These are phyloP conservation scores for Aythya baeri DNA, from an alignment of 2,113 vertebrate species.

Conservation along the genomic window DNA sequence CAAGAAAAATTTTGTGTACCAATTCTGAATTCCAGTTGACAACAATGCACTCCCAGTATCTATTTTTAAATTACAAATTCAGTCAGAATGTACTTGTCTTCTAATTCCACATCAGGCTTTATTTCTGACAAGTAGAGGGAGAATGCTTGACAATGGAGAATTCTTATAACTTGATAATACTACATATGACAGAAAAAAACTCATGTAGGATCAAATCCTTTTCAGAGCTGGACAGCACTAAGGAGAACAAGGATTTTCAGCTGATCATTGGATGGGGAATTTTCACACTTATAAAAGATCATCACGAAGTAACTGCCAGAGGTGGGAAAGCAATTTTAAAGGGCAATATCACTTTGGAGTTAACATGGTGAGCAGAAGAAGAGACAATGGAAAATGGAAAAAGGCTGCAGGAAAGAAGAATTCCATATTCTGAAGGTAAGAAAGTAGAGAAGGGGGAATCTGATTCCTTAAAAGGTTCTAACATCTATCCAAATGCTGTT, in stretches of 20 bases:
- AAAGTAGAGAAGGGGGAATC: not conserved
- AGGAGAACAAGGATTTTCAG: not conserved
- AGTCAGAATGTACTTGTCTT: not conserved
- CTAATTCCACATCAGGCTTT: not conserved
- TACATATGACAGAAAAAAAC: not conserved
- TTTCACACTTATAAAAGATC: not conserved
- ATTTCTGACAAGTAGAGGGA: not conserved
- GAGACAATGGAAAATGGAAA: not conserved
- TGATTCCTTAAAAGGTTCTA: not conserved
- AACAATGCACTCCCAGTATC: not conserved
- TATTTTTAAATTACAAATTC: not conserved
- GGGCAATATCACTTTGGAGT: not conserved
- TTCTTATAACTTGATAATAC: not conserved
- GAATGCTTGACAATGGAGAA: not conserved
- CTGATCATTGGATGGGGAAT: not conserved
- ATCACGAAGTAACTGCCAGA: not conserved
- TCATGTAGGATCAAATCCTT: not conserved
- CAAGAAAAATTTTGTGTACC: not conserved
- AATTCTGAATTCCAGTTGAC: not conserved
- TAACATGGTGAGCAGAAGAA: not conserved
- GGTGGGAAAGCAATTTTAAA: not conserved
- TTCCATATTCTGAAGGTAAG: not conserved
- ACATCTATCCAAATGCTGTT: not conserved
- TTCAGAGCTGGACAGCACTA: not conserved
- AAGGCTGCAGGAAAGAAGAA: not conserved